A percentile compares a stretch with the other conserved stretches of the same genome.
Evolutionary conservation across 2,888 invertebrate genomes (phyloP).

Genomic region (Coelinius sp.): DNA sequence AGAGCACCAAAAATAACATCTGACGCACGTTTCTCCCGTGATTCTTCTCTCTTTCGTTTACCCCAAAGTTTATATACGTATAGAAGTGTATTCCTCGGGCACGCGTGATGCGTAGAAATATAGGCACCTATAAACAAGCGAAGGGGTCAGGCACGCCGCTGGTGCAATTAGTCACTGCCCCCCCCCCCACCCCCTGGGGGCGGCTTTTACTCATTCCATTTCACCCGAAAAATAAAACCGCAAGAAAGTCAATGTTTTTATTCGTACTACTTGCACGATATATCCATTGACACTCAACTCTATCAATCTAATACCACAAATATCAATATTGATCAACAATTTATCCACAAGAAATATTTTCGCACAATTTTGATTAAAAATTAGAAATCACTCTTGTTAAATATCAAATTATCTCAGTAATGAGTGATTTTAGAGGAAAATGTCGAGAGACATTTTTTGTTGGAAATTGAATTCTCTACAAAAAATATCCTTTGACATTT

Average conservation of each 20-base stretch:
- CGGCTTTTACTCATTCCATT: conserved; percentile 20
- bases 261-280: not conserved
- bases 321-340: too few species aligned
- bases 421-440: too few species aligned
- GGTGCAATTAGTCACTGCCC: conserved; percentile 48
- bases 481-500: too few species aligned
- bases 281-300: not conserved
- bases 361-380: not conserved
- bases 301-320: too few species aligned
- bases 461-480: too few species aligned
- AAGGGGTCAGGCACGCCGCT: conserved; percentile 45
- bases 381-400: too few species aligned
- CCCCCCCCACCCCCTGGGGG: too few species aligned
- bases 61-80: conserved; percentile 20
- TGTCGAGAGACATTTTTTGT: too few species aligned
- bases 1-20: conserved; percentile 60
- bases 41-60: conserved; percentile 17
- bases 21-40: conserved; percentile 62
- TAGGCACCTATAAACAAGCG: conserved; percentile 49
- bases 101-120: conserved; percentile 44
- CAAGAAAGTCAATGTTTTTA: not conserved
- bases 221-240: not conserved
- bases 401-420: too few species aligned
- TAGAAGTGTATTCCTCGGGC: conserved; percentile 34
- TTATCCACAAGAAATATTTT: too few species aligned